Percentiles rank a stretch among this genome's conserved stretches.
Evolutionary conservation across 2,888 invertebrate species (phyloP).

Genomic region (Dione vanillae): DNA sequence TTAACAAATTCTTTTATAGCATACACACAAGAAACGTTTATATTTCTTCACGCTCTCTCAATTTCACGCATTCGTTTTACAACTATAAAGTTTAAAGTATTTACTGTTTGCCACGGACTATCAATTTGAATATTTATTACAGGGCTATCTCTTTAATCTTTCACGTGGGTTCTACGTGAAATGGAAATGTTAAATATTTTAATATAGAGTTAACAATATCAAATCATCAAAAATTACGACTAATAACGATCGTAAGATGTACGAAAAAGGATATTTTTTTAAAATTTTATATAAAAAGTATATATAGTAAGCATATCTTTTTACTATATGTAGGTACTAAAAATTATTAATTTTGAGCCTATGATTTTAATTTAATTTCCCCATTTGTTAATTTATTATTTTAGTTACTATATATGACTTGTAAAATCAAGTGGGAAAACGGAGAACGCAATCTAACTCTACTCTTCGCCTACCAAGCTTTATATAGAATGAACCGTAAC

Average conservation of each 20-base stretch:
- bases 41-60: constrained; percentile 31
- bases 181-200: constrained; percentile 18
- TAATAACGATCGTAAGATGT: neutral
- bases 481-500: too few relatives aligned
- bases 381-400: too few relatives aligned
- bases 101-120: constrained; percentile 27
- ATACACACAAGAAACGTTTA: constrained; percentile 25
- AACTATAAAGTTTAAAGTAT: constrained; percentile 27
- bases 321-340: neutral
- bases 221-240: neutral
- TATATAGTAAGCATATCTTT: neutral
- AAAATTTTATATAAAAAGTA: neutral
- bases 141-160: constrained; percentile 24
- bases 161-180: constrained; percentile 19
- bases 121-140: constrained; percentile 29
- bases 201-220: neutral
- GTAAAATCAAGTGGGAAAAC: too few relatives aligned
- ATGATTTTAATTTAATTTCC: too few relatives aligned
- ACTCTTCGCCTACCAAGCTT: too few relatives aligned
- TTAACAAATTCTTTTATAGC: constrained; percentile 16
- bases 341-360: too few relatives aligned
- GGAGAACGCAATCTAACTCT: too few relatives aligned
- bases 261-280: neutral
- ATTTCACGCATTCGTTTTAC: constrained; percentile 34
- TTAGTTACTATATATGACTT: too few relatives aligned